A percentile compares a stretch with the other conserved stretches of the same genome.
Evolutionary conservation across 2,113 vertebrate species (phyloP).

Genomic region (Cathartes aura): DNA sequence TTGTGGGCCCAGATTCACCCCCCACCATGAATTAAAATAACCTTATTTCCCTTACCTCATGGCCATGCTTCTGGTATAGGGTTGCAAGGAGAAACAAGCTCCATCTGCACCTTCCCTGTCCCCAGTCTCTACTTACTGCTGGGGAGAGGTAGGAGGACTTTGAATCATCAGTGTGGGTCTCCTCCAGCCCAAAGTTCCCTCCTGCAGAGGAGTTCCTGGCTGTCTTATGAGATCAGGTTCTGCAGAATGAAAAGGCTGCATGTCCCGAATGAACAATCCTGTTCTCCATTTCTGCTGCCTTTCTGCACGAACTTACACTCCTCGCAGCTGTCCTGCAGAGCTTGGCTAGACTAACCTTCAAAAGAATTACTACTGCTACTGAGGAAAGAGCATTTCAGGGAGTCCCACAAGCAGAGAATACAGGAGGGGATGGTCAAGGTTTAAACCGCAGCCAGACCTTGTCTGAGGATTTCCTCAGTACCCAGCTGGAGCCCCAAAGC

Average conservation of each 20-base stretch:
- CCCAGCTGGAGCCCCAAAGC: neutral
- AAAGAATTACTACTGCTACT: neutral
- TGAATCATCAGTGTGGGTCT: accelerated
- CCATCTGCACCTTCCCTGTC: neutral
- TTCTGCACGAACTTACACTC: neutral
- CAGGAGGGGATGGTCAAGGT: neutral
- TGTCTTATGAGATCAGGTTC: neutral
- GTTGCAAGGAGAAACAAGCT: neutral
- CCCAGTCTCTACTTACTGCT: accelerated
- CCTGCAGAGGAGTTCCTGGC: neutral
- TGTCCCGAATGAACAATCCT: neutral
- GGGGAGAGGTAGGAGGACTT: neutral
- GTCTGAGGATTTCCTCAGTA: neutral
- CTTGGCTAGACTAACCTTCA: neutral
- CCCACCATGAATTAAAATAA: neutral
- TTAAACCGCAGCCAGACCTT: neutral
- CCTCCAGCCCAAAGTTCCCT: neutral
- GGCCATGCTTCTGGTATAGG: neutral
- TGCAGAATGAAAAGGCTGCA: neutral
- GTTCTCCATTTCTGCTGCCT: neutral
- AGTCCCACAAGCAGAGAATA: neutral
- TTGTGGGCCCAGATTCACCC: neutral
- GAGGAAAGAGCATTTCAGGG: neutral
- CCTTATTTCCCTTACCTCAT: neutral
- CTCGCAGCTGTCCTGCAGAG: neutral